A percentile compares a stretch with the other conserved stretches of the same genome.
Conservation (phyloP, 2,797 vertebrate genomes). For the Micropoecilia bifurca region DNA sequence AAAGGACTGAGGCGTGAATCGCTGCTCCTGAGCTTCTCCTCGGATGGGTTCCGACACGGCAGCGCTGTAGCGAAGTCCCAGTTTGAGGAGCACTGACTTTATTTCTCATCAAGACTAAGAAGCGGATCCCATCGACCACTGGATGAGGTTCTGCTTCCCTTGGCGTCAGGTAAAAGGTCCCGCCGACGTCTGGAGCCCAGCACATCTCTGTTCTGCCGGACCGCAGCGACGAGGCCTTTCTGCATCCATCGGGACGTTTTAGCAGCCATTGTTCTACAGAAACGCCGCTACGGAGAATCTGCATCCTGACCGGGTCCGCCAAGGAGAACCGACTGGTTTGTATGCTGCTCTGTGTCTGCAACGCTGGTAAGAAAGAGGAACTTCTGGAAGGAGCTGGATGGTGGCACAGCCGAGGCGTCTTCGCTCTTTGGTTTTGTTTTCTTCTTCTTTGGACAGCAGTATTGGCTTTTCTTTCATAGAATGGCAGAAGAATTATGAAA, state of each 20-base stretch:
- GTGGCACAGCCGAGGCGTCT: constrained; percentile 39
- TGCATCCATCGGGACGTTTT: constrained; percentile 1
- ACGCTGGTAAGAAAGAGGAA: constrained; percentile 81
- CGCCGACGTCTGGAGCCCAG: constrained; percentile 27
- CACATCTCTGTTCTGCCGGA: neutral
- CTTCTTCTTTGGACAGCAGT: constrained; percentile 28
- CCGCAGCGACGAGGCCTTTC: neutral
- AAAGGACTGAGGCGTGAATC: constrained; percentile 61
- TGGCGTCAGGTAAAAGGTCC: constrained; percentile 38
- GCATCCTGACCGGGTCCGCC: constrained; percentile 14
- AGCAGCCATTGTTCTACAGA: constrained; percentile 18
- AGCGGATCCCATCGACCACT: constrained; percentile 26
- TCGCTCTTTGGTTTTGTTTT: constrained; percentile 27
- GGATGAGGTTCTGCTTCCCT: constrained; percentile 21
- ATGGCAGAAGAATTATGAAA: constrained; percentile 10
- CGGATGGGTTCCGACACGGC: constrained; percentile 28
- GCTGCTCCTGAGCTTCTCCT: constrained; percentile 30
- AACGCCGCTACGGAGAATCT: constrained; percentile 1
- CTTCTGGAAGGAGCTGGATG: constrained; percentile 67
- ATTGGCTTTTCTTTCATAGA: constrained; percentile 28
- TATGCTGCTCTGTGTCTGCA: constrained; percentile 68
- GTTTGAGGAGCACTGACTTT: constrained; percentile 61
- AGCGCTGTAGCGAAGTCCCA: constrained; percentile 23
- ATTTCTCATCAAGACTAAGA: constrained; percentile 34
- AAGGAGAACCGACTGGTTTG: constrained; percentile 77